Evolutionary conservation across 2,888 invertebrate genomes (phyloP).

Genomic region (Nemoura dubitans): DNA sequence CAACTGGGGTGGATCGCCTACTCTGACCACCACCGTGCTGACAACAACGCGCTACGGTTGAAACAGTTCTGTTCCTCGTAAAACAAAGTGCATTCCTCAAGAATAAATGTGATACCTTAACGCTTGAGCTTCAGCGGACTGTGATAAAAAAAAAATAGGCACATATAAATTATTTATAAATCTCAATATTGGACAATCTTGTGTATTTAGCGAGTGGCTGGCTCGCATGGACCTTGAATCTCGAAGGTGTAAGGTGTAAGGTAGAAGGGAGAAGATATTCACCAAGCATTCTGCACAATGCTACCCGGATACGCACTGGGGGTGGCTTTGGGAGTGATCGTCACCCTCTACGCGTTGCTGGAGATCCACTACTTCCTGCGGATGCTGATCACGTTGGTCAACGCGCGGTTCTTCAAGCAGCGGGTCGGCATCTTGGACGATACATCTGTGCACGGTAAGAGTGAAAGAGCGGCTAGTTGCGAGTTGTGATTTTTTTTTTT

Average conservation of each 20-base stretch:
- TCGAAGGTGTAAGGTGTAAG: too few relatives aligned
- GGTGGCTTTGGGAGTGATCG: slow-evolving; percentile 58
- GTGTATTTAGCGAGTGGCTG: not conserved
- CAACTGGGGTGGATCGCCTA: not conserved
- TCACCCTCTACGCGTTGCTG: slow-evolving; percentile 69
- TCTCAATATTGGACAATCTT: not conserved
- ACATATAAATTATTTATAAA: not conserved
- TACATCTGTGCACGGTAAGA: slow-evolving; percentile 74
- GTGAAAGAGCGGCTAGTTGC: too few relatives aligned
- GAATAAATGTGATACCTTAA: not conserved
- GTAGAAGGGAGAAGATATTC: not conserved
- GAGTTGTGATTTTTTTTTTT: too few relatives aligned
- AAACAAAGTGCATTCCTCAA: not conserved
- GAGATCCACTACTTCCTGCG: slow-evolving; percentile 81
- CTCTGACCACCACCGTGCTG: not conserved
- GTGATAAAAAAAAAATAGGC: not conserved
- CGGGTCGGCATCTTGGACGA: slow-evolving; percentile 72
- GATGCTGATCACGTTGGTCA: slow-evolving; percentile 71
- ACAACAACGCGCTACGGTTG: not conserved
- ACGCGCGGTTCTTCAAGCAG: slow-evolving; percentile 72
- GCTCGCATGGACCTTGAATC: not conserved
- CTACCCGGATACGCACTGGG: slow-evolving; percentile 59
- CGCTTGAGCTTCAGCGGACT: not conserved
- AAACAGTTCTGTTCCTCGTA: not conserved
- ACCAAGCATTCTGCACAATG: slow-evolving; percentile 52